These are phyloP conservation scores for Lepidotrigona ventralis DNA, from an alignment of 1,140 invertebrate genomes.

Conservation along the genomic window DNA sequence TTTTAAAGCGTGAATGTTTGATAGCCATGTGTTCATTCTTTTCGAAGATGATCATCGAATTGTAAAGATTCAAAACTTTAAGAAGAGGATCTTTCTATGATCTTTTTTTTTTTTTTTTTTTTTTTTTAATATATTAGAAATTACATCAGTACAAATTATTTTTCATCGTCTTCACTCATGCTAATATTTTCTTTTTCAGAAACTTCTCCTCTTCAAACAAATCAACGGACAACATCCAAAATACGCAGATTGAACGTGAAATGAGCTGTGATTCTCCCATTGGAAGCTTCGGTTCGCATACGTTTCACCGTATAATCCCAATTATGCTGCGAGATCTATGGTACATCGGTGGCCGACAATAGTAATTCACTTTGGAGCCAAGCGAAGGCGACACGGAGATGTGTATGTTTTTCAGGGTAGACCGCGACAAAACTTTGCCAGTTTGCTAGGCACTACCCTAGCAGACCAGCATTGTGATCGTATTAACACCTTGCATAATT, in stretches of 20 bases:
- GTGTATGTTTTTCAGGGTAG: constrained; percentile 55
- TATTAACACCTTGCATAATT: constrained; percentile 79
- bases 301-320: constrained; percentile 63
- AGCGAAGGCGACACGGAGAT: neutral
- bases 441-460: constrained; percentile 68
- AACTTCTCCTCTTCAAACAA: neutral
- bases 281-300: constrained; percentile 51
- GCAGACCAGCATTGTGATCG: constrained; percentile 73
- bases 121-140: no score
- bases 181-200: neutral
- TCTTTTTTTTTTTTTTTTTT: no score
- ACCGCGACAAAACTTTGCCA: constrained; percentile 68
- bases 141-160: no score
- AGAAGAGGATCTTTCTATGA: no score
- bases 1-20: no score
- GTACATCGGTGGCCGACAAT: constrained; percentile 55
- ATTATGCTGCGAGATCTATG: constrained; percentile 61
- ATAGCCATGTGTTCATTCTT: no score
- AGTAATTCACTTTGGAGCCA: constrained; percentile 58
- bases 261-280: neutral
- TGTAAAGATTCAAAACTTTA: no score
- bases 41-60: no score
- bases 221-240: constrained; percentile 61
- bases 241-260: constrained; percentile 66
- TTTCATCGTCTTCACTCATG: no score